These are phyloP conservation scores for Temnothorax longispinosus DNA, from an alignment of 1,140 invertebrate genomes.

Conservation along the genomic window DNA sequence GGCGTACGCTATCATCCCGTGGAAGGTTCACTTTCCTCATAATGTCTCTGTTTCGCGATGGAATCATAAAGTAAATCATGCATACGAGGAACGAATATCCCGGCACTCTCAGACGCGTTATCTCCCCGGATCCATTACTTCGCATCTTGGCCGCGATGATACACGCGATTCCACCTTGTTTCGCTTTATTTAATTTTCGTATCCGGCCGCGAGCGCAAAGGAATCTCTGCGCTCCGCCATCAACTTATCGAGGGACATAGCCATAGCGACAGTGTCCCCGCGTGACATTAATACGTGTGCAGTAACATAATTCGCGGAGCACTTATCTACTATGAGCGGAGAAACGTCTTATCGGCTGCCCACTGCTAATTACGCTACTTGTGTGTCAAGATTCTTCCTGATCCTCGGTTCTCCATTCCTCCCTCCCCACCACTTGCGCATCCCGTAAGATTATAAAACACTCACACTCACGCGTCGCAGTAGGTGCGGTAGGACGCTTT, in stretches of 20 bases:
- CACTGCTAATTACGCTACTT: conserved; percentile 67
- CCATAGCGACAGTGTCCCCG: neutral
- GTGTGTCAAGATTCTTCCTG: conserved; percentile 50
- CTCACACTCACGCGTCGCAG: neutral
- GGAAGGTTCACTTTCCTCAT: neutral
- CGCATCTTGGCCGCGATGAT: conserved; percentile 51
- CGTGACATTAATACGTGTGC: conserved; percentile 45
- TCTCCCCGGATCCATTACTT: conserved; percentile 52
- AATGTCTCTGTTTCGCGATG: conserved; percentile 41
- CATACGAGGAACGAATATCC: conserved; percentile 15
- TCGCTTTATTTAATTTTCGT: conserved; percentile 48
- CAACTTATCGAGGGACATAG: conserved; percentile 35
- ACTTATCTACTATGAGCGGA: conserved; percentile 35
- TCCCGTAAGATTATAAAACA: conserved; percentile 32
- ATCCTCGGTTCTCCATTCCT: neutral
- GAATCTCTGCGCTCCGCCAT: neutral
- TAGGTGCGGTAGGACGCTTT: neutral
- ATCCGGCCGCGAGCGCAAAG: conserved; percentile 20
- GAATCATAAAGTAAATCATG: conserved; percentile 55
- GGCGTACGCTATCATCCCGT: neutral
- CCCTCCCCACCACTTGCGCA: neutral
- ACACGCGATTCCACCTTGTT: conserved; percentile 45
- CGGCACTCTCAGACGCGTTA: conserved; percentile 20
- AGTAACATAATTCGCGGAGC: conserved; percentile 50
- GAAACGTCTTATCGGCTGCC: conserved; percentile 25